phyloP scores from a whole-genome alignment of 2,113 vertebrate genomes.

The Dipodomys ordii region DNA sequence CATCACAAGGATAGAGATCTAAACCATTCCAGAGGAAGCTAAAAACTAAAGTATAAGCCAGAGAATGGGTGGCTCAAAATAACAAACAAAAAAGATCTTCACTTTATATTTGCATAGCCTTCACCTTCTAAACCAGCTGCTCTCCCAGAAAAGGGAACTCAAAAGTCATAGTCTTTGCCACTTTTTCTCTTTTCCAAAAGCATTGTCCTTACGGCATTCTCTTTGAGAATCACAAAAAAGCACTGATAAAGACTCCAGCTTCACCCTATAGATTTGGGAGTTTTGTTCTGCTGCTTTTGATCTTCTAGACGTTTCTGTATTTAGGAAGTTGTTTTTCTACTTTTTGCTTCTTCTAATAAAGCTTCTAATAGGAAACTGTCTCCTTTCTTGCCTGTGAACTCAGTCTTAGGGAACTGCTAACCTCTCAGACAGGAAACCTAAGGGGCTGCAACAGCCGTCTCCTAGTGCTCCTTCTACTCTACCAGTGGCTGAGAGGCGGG shows the following conservation, averaged over 20 bases:
- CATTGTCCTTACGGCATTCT: background rate
- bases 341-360: constrained; percentile 30
- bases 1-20: background rate
- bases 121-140: constrained; percentile 22
- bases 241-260: background rate
- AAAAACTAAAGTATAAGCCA: background rate
- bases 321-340: constrained; percentile 28
- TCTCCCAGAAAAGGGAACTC: constrained; percentile 17
- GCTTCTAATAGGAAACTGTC: background rate
- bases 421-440: background rate
- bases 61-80: background rate
- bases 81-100: no score
- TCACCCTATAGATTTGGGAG: background rate
- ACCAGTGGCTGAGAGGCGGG: no score
- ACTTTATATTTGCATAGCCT: background rate
- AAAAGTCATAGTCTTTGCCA: background rate
- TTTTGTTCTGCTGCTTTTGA: background rate
- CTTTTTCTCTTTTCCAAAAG: constrained; percentile 32
- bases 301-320: background rate
- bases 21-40: background rate
- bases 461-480: no score
- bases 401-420: background rate
- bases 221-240: background rate
- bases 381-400: background rate
- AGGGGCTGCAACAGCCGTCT: background rate